Percentiles rank a stretch among this genome's conserved stretches.
Conservation (phyloP, 2,113 vertebrate genomes). For the Bagarius yarrelli region DNA sequence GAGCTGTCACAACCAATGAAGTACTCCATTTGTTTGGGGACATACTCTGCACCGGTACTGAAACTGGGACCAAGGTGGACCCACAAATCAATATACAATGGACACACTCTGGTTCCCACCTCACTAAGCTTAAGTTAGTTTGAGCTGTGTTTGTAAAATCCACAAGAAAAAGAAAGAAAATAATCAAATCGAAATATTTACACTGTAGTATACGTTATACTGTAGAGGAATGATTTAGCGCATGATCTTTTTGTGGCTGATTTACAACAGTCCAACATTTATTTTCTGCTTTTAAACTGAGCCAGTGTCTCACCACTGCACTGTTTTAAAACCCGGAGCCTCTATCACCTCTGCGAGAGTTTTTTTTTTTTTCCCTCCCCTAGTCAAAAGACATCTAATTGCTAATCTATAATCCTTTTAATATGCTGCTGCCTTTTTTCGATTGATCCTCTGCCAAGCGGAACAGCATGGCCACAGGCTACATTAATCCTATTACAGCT, state of each 20-base stretch:
- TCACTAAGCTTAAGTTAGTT: slow-evolving; percentile 41
- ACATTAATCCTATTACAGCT: slow-evolving; percentile 92
- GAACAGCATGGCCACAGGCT: slow-evolving; percentile 79
- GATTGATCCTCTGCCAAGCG: slow-evolving; percentile 91
- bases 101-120: slow-evolving; percentile 68
- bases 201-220: not conserved
- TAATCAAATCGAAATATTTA: not conserved
- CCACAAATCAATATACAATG: slow-evolving; percentile 66
- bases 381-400: slow-evolving; percentile 90
- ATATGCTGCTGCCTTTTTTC: slow-evolving; percentile 80
- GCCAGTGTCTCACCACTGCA: not conserved
- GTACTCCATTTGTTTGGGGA: slow-evolving; percentile 73
- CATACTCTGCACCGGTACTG: slow-evolving; percentile 60
- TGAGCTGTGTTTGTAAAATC: slow-evolving; percentile 40
- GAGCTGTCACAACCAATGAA: slow-evolving; percentile 82
- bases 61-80: slow-evolving; percentile 50
- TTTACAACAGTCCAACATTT: not conserved
- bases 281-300: not conserved
- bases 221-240: not conserved
- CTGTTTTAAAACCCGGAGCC: slow-evolving; percentile 64
- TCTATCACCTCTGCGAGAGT: slow-evolving; percentile 76
- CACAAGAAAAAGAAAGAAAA: slow-evolving; percentile 20
- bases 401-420: slow-evolving; percentile 98
- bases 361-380: slow-evolving; percentile 72
- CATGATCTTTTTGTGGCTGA: not conserved